Conservation (phyloP, 2,888 invertebrate genomes). For the Sesamia inferens region DNA sequence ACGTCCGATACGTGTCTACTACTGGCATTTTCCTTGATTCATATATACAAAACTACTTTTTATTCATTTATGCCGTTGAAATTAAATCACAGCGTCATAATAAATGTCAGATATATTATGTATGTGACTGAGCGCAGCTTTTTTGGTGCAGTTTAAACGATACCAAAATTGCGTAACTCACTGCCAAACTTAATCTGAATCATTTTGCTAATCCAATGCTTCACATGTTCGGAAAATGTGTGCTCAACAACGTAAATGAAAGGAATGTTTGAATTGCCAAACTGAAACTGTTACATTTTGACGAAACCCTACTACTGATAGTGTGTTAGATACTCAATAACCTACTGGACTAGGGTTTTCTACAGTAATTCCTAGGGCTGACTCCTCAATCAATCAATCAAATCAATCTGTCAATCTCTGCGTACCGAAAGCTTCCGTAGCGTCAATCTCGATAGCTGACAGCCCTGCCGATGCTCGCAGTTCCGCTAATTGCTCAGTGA, state of each 20-base stretch:
- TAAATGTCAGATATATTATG: background rate
- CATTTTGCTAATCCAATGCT: no score
- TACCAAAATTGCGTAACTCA: no score
- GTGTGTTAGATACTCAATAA: no score
- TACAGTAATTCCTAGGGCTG: background rate
- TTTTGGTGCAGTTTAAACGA: no score
- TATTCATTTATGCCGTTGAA: background rate
- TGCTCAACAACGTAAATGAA: no score
- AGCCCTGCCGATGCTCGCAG: slow-evolving; percentile 84
- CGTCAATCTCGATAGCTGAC: slow-evolving; percentile 80
- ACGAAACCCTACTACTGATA: no score
- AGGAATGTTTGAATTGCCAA: no score
- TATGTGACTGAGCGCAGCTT: no score
- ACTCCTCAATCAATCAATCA: background rate
- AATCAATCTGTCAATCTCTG: background rate
- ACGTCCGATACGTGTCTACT: background rate
- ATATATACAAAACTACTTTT: background rate
- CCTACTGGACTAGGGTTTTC: background rate
- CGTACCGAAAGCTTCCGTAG: slow-evolving; percentile 74
- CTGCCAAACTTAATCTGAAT: no score
- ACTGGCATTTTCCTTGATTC: background rate
- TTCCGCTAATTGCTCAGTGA: slow-evolving; percentile 82
- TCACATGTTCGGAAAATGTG: no score
- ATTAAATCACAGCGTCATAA: background rate
- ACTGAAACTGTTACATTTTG: no score